phyloP scores from a whole-genome alignment of 2,797 vertebrate species.

The Distichodus sexfasciatus region DNA sequence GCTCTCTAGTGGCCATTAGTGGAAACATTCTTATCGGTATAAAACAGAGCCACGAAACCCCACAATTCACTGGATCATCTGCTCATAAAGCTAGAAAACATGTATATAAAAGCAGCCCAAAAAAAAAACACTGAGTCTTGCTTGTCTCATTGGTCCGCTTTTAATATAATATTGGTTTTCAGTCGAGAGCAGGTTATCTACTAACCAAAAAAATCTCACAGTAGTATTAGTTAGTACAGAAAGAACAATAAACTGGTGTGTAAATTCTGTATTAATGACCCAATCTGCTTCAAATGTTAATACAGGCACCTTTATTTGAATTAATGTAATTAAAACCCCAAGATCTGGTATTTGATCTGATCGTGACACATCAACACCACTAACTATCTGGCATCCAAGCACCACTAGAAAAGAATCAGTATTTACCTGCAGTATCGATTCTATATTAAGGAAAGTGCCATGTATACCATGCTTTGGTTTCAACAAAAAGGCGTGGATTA shows the following conservation, averaged over 20 bases:
- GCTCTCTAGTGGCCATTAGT: constrained; percentile 16
- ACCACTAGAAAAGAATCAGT: too few species aligned
- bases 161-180: constrained; percentile 47
- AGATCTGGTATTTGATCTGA: not conserved
- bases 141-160: constrained; percentile 57
- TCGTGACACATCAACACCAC: not conserved
- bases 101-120: not conserved
- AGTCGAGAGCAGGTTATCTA: constrained; percentile 30
- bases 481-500: not conserved
- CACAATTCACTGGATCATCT: too few species aligned
- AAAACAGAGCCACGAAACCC: too few species aligned
- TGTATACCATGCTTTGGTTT: not conserved
- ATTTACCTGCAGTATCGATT: not conserved
- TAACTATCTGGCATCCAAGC: not conserved
- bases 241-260: constrained; percentile 30
- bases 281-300: too few species aligned
- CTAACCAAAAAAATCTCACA: constrained; percentile 56
- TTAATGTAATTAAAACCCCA: constrained; percentile 16
- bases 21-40: too few species aligned
- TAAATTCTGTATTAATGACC: too few species aligned
- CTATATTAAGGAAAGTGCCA: not conserved
- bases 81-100: not conserved
- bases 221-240: constrained; percentile 45
- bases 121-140: not conserved
- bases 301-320: constrained; percentile 19